Evolutionary conservation across 2,797 vertebrate species (phyloP), one percentile per base, ranked within the genome.

Genomic region (Oryzias dopingdopingensis): DNA sequence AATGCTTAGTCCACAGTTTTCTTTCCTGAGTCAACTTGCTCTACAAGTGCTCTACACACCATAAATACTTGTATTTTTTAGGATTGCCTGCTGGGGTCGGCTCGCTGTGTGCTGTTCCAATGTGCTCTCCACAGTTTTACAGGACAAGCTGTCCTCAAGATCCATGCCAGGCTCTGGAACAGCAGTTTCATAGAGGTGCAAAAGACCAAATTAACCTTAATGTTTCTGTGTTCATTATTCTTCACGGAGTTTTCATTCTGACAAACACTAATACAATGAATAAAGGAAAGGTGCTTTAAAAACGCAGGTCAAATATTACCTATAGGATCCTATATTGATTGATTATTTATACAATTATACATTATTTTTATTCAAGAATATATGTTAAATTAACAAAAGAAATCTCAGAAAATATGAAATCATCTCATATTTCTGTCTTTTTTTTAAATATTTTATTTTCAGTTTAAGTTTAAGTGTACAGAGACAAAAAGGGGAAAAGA

Each of bases 131-230:
- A 91, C 71, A 94, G 92, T 69, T 92, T 98, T 41, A 92, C 95
- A 10, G 92, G 92, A 0, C 86, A 89, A 0, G 91, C 92, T 0
- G 81, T 91, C 45, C 87, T 98, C 62, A 93, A 77, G 0, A 90
- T 96, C 44, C 91, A 92, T 7, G 96, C 93, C 42, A 89, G 93
- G 18, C 85, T 98, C 50, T 98, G 96, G 96, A 97, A 97, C 83
- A 90, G 94, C 88, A 97, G 92, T 20, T 98, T 98, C 75, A 91
- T 96, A 65, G 96, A 97, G 94, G 96, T 96, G 50, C 64, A 62
- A 43, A n/a, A 61, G 45, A 7, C 5, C 5, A 44, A 44, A 17
- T 7, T 3, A 17, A 6, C 47, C 37, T 62, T 55, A 20, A 15
- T 17, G 49, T 29, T 15, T 58, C 3, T 40, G 1, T 52, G 44